Evolutionary conservation across 2,113 vertebrate species (phyloP).

Genomic region (Takifugu bimaculatus): DNA sequence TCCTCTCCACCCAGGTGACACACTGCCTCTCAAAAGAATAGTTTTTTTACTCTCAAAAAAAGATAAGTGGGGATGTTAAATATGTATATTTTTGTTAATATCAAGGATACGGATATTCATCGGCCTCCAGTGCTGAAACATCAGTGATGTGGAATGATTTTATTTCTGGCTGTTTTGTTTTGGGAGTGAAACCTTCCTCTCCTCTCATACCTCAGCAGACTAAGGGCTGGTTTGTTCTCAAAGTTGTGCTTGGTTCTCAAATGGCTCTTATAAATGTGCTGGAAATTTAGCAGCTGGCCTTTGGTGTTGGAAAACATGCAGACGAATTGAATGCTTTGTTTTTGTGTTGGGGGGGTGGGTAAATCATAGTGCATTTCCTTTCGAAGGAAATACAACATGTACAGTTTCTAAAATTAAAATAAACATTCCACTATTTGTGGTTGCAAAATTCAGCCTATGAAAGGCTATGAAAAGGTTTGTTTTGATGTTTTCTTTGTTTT

Average conservation of each 20-base stretch:
- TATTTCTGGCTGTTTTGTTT: not conserved
- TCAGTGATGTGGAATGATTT: no score
- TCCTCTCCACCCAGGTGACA: not conserved
- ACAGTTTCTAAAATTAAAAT: constrained; percentile 38
- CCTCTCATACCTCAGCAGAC: constrained; percentile 44
- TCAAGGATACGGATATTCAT: not conserved
- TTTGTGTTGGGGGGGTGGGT: constrained; percentile 18
- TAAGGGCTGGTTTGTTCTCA: constrained; percentile 14
- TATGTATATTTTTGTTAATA: not conserved
- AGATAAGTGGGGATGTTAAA: not conserved
- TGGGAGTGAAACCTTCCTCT: constrained; percentile 16
- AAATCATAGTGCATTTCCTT: constrained; percentile 20
- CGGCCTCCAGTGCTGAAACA: not conserved
- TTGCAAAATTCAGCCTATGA: constrained; percentile 9
- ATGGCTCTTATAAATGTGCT: constrained; percentile 1
- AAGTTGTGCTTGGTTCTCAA: not conserved
- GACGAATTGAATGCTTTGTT: constrained; percentile 29
- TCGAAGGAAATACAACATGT: constrained; percentile 47
- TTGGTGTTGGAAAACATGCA: not conserved
- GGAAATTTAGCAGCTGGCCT: not conserved
- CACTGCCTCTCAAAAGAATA: constrained; percentile 9
- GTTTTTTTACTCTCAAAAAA: not conserved
- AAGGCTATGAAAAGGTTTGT: not conserved
- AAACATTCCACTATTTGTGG: constrained; percentile 54
- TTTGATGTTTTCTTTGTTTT: constrained; percentile 6